Evolutionary conservation across 2,888 invertebrate species (phyloP).

Genomic region (Harpagoxenus sublaevis): DNA sequence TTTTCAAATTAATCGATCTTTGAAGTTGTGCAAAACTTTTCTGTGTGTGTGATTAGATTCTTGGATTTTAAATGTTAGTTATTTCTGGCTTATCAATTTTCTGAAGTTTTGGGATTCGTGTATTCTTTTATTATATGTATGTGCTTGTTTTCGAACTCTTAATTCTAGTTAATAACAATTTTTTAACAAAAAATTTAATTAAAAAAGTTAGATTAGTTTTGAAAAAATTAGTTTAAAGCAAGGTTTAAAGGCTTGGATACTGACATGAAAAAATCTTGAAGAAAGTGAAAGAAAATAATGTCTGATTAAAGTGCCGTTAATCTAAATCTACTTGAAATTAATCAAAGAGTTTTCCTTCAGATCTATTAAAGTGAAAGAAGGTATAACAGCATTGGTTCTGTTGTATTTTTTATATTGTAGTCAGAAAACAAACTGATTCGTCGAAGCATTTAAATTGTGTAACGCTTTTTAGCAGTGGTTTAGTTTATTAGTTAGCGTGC

Average conservation of each 20-base stretch:
- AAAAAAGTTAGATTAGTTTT: neutral
- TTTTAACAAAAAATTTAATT: neutral
- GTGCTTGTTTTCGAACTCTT: neutral
- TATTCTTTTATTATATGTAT: neutral
- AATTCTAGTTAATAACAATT: neutral
- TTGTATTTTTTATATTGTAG: neutral
- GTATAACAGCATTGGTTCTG: too few species aligned
- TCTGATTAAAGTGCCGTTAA: conserved; percentile 19
- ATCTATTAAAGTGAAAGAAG: neutral
- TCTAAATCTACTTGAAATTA: neutral
- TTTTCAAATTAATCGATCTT: neutral
- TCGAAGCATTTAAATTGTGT: conserved; percentile 12
- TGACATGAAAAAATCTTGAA: neutral
- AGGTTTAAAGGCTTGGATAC: neutral
- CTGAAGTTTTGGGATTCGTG: neutral
- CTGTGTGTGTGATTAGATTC: neutral
- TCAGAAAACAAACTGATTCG: neutral
- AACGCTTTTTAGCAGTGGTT: conserved; percentile 12
- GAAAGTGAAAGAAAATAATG: conserved; percentile 19
- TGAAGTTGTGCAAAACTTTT: neutral
- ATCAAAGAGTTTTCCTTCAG: neutral
- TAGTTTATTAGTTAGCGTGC: conserved; percentile 17
- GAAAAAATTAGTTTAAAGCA: neutral
- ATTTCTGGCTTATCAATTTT: neutral
- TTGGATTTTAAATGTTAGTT: neutral